Evolutionary conservation across 2,888 invertebrate species (phyloP), one percentile per base, ranked within the genome.

Genomic region (Caenorhabditis sp.): DNA sequence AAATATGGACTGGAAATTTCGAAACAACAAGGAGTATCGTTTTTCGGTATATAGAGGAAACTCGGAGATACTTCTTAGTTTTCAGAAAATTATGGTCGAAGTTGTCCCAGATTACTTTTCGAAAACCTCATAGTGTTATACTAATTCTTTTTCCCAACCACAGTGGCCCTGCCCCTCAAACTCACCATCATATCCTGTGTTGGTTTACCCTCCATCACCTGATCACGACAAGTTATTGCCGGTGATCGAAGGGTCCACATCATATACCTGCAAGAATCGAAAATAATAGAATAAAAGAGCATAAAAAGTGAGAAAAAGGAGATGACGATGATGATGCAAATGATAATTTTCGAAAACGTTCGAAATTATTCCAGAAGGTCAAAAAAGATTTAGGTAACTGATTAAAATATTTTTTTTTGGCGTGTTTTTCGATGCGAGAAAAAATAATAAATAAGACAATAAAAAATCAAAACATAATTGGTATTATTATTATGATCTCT

Each of bases 181-280:
- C 43, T 43, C 23, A 85, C 85, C 72, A 85, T 81, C 85, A 85
- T 85, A 67, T 85, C 85, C 72, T 86, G 85, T 5, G 84, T 83
- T 21, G 86, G 86, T 25, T 80, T 73, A 20, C 86, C 86, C 68
- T 84, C 86, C 70, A 86, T 77, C n/a, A 84, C 78, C 36, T 76
- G 80, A 59, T 86, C 86, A 54, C 67, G 74, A 56, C 75, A 78
- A 8, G 82, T 75, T 36, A 81, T 63, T 7, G 80, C 72, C 57
- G 84, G 84, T 21, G 83, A 78, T 36, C 83, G 80, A 57, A 85
- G 75, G 17, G 85, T 79, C 79, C 83, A 83, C 75, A 85, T 80
- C 82, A 85, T 83, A 43, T 81, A 82, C 61, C 85, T 85, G 78
- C 43, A 80, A 82, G 3, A 64, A 54, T 31, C 31, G 31, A 59